Evolutionary conservation across 2,888 invertebrate species (phyloP), one percentile per base, ranked within the genome.

Genomic region (Acleris laterana): DNA sequence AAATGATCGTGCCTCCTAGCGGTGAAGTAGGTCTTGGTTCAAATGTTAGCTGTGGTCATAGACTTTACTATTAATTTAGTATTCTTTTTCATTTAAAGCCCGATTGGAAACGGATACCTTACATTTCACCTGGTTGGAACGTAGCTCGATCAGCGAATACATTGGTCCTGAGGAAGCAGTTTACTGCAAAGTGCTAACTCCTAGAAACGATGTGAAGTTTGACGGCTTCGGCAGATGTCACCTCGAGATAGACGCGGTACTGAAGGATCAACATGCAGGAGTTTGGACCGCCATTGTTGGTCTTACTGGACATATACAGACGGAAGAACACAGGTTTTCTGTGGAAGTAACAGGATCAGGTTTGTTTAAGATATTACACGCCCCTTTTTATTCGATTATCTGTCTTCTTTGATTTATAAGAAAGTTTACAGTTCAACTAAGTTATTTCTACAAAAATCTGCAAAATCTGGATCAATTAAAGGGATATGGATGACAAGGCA

Each of bases 141-240:
- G 67, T 19, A 48, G 51, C 44, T 44, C 69, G 17, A 55, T 69
- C 0, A 61, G 60, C 22, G 7, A 52, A 17, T 42, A 19, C 6
- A 17, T 71, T 0, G 72, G 72, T 1, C 68, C 70, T 6, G 56
- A 62, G 52, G 55, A 71, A 9, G 53, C 72, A 1, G 64, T 73
- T 0, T 73, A 69, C 55, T 73, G 73, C 46, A 46, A 52, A 22
- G 48, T 71, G 9, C 22, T 48, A 5, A 62, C 66, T 38, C 68
- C 71, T 2, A 9, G 5, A 2, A 53, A 64, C 3, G 48, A 22
- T 5, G 58, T 59, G 4, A 57, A 63, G 28, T 72, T 62, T 55
- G 68, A 69, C 19, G 63, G 65, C 11, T 72, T 71, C 48, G 71
- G 73, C 0, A 64, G 56, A 49, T 73, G 73, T 53, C 56, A n/a